Conservation (phyloP, 1,140 invertebrate genomes). For the Conus betulinus region DNA sequence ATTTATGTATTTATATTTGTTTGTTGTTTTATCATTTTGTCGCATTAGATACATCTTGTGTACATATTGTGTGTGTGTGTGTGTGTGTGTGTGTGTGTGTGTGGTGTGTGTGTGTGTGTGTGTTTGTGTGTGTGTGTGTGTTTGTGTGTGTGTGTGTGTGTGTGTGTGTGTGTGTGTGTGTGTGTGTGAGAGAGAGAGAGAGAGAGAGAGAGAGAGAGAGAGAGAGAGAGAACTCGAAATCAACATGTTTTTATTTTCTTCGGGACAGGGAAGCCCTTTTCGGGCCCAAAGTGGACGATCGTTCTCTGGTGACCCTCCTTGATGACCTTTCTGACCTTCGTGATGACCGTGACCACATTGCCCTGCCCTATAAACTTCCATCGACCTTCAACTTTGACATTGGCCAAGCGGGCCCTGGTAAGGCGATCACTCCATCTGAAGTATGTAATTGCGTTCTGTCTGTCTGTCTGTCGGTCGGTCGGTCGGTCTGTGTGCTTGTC, state of each 20-base stretch:
- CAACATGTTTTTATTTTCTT: no score
- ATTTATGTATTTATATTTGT: no score
- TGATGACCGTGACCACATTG: constrained; percentile 84
- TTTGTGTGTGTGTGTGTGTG: no score
- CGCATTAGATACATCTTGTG: no score
- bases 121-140: no score
- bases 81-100: no score
- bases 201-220: not conserved
- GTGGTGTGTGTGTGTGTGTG: no score
- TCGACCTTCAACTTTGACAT: constrained; percentile 80
- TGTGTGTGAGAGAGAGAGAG: not conserved
- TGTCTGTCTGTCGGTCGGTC: not conserved
- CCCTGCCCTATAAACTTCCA: constrained; percentile 79
- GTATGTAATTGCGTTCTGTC: not conserved
- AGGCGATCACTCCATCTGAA: not conserved
- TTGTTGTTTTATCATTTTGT: no score
- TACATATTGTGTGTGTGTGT: no score
- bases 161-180: no score
- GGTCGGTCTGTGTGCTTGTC: no score
- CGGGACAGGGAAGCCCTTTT: constrained; percentile 79
- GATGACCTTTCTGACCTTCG: constrained; percentile 83
- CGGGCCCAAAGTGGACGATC: constrained; percentile 83
- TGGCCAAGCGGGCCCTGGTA: constrained; percentile 81
- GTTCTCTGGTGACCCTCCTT: constrained; percentile 78
- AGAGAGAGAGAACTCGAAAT: not conserved